Base-by-base conservation (phyloP, 2,113 vertebrate species). In the Brachypteracias leptosomus region DNA sequence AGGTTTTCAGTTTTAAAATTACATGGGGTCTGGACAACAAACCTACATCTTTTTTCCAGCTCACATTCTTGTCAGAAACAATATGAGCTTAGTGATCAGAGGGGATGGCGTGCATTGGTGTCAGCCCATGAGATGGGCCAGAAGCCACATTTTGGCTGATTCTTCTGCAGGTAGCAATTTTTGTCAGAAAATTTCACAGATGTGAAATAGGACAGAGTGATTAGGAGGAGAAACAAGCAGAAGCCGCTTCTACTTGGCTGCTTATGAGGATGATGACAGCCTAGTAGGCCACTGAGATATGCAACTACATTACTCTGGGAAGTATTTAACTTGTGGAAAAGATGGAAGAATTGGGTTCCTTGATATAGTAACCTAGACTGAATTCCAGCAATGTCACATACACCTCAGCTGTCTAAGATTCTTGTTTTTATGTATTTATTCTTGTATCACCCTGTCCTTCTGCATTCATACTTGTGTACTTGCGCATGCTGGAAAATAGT, bases 51-150 rank as follows among this genome's bases (percentile, higher is more conserved):
- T 72, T 79, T 76, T 83, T 16, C 28, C 19, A 68, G 21, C 13
- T 81, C 20, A 6, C 46, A 26, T 46, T 38, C 13, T 70, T 88
- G 42, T 68, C 42, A 87, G 52, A 75, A 85, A 13, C 4, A 68
- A 18, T 11, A 16, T 0, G 2, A 61, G 8, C 9, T 58, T n/a
- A 38, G 28, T 0, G 2, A 38, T 71, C 26, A 25, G 26, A 78
- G 65, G 25, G 16, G 8, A 35, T 38, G 47, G 16, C 38, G 65
- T 1, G 1, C 1, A 1, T n/a, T 2, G 1, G 31, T 47, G 33
- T 24, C 57, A 75, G 18, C 4, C 46, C 54, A 28, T 12, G 20
- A 63, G 33, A 13, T 0, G 2, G 22, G 44, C 33, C 5, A 80
- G 40, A 25, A 73, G 7, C 46, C 35, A 40, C 11, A 20, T 42